A percentile compares a stretch with the other conserved stretches of the same genome.
Conservation (phyloP, 2,113 vertebrate species). For the Sitta europaea region DNA sequence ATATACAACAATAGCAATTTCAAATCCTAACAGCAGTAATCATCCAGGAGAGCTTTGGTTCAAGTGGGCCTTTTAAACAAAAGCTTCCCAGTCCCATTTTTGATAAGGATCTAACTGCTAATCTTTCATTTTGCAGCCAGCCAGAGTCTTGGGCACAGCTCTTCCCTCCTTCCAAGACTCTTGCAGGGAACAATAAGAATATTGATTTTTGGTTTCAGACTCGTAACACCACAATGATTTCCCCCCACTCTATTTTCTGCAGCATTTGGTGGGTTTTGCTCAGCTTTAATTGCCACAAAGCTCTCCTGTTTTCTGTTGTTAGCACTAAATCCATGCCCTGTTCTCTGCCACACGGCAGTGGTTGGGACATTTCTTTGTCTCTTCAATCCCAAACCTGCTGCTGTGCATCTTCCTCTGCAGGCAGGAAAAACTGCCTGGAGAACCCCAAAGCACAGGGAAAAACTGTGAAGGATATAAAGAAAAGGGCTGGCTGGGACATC, state of each 20-base stretch:
- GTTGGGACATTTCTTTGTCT: background rate
- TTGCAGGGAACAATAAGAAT: background rate
- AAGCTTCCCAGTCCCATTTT: background rate
- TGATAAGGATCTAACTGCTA: background rate
- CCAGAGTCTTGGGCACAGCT: background rate
- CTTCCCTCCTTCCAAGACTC: background rate
- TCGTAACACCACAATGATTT: background rate
- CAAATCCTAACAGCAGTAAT: background rate
- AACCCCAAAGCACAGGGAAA: background rate
- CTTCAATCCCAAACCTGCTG: background rate
- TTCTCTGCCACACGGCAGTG: accelerated
- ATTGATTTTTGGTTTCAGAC: background rate
- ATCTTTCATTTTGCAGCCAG: background rate
- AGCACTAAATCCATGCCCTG: background rate
- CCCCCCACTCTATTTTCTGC: background rate
- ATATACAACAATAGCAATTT: background rate
- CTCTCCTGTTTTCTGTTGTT: background rate
- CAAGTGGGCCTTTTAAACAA: background rate
- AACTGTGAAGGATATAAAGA: background rate
- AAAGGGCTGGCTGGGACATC: background rate
- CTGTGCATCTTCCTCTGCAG: background rate
- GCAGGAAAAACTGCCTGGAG: background rate
- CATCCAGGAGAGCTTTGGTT: background rate
- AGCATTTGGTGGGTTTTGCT: background rate
- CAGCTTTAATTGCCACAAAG: background rate